These are phyloP conservation scores for Varanus komodoensis DNA, from an alignment of 2,113 vertebrate species.

Conservation along the genomic window DNA sequence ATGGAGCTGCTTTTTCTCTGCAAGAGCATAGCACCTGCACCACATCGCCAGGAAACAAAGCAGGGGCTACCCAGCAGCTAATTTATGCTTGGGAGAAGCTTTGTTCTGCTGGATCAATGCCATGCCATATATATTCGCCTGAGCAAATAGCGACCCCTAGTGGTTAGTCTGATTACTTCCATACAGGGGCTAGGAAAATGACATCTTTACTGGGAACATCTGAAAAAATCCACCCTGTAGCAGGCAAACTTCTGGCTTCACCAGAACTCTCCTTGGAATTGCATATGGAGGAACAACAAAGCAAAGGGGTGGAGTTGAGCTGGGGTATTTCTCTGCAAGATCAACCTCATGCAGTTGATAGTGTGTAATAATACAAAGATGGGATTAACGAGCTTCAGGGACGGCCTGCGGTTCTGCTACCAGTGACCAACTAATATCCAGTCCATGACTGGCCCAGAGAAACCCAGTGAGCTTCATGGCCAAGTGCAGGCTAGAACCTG, in stretches of 20 bases:
- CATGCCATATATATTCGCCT: background rate
- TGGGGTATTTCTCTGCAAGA: background rate
- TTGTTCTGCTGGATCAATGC: background rate
- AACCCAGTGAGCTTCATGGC: too few relatives aligned
- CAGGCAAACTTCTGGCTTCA: background rate
- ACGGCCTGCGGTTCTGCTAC: background rate
- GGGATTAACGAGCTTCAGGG: background rate
- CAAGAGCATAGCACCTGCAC: constrained; percentile 11
- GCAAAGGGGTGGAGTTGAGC: too few relatives aligned
- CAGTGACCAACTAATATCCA: background rate
- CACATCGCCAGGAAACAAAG: background rate
- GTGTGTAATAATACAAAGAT: background rate
- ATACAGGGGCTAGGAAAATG: background rate
- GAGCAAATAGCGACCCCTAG: constrained; percentile 70
- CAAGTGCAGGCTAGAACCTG: too few relatives aligned
- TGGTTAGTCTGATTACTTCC: constrained; percentile 53
- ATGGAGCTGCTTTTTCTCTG: constrained; percentile 4
- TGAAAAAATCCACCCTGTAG: background rate
- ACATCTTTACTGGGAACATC: background rate
- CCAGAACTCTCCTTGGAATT: background rate
- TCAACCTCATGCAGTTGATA: too few relatives aligned
- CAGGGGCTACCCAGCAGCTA: background rate
- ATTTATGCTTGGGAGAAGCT: background rate
- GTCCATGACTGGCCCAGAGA: too few relatives aligned
- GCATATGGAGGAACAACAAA: background rate